Base-by-base conservation (phyloP, 2,888 invertebrate species). In the Zootermopsis nevadensis region DNA sequence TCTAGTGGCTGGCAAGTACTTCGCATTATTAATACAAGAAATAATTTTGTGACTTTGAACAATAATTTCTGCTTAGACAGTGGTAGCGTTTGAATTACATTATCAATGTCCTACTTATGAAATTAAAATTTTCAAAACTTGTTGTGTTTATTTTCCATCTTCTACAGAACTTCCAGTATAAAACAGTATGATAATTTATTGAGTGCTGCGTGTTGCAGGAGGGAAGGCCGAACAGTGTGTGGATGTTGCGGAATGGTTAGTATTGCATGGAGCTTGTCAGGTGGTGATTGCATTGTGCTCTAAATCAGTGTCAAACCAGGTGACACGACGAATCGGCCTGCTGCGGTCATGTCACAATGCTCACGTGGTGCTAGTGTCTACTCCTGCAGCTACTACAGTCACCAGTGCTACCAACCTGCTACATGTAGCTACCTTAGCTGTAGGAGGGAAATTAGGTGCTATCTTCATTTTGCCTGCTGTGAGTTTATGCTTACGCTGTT, bases 201-300 rank as follows among this genome's bases (percentile, higher is more conserved):
- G 19, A 74, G 4, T 48, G n/a, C 22, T 27, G 19, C 19, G 15
- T 60, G 60, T 77, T n/a, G 42, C 30, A 83, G 83, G 83, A 33
- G 83, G 83, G 6, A 74, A 81, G 38, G 81, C 81, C 31, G 83
- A 83, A 27, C 69, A 77, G 42, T 83, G 83, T 55, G 87, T 87
- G 4, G 89, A 90, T 84, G 82, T 86, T 1, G 84, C 85, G 15
- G 86, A 86, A 42, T 85, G 85, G 85, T 83, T 86, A 60, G 84
- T 84, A 0, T 22, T 79, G 7, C 80, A 83, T 3, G 86, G 86
- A 8, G 85, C 83, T 8, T 67, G 60, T 33, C 80, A 85, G 22
- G 24, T 86, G 19, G 74, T 85, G 10, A 77, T 86, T 66, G 82
- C 84, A 12, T 42, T 77, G 67, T 67, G 55, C 38, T 81, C 77